Evolutionary conservation across 2,888 invertebrate species (phyloP), one percentile per base, ranked within the genome.

Genomic region (Empis stercorea): DNA sequence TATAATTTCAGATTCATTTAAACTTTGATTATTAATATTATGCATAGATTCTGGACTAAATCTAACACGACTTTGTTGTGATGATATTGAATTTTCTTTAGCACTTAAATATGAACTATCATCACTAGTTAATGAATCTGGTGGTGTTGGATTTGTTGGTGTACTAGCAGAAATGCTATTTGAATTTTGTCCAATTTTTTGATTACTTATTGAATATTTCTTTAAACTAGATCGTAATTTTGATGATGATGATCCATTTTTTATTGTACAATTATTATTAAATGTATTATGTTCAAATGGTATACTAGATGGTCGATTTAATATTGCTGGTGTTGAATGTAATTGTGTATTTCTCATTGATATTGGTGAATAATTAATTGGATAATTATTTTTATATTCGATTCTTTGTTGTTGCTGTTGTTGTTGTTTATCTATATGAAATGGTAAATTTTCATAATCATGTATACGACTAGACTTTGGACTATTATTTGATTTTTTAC

Each of bases 101-200:
- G 91, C 91, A 10, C 91, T 91, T 55, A 87, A 80, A 65, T 89
- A 92, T 39, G 87, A 87, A 59, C 87, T 86, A 61, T 89, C 91
- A 57, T 92, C 92, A 59, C 87, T 87, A 1, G 87, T 83, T 50
- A 87, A 61, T 54, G 87, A 20, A 20, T 20, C 20, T 20, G 20
- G 20, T 20, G 20, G 20, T 20, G 89, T 87, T 2, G 85, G 84
- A 64, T 86, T 85, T 1, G 87, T 85, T 15, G 87, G 86, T 1
- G 87, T 86, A 14, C 77, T 75, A 4, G 73, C 72, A 3, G 71
- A 70, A 43, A 70, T 72, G 1, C 72, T 73, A 49, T 75, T 78
- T 52, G 76, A 74, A 23, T 65, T 70, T 51, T 70, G 73, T 37
- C 61, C 66, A 53, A 56, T 76, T 73, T 64, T 20, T 20, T 20